Percentiles rank a stretch among this genome's conserved stretches.
phyloP scores from a whole-genome alignment of 2,797 vertebrate species.

The Gephyroberyx darwinii region DNA sequence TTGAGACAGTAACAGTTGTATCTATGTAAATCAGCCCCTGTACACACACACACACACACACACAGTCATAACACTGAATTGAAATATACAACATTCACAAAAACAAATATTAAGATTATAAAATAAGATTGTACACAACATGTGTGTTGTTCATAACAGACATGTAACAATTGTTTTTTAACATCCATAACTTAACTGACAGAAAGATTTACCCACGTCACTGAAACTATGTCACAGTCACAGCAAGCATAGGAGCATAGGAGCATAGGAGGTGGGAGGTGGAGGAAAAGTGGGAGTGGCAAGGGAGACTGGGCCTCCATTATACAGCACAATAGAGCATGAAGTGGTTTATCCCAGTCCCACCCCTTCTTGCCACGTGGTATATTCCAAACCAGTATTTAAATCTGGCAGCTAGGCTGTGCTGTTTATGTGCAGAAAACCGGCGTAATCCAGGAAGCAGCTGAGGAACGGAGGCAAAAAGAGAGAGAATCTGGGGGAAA shows the following conservation, averaged over 20 bases:
- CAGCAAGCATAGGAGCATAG: not conserved
- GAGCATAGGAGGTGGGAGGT: constrained; percentile 38
- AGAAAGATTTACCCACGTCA: constrained; percentile 14
- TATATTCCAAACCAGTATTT: constrained; percentile 77
- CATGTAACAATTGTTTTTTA: not conserved
- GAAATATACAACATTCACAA: not conserved
- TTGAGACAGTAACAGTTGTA: not conserved
- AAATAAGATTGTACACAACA: too few species aligned
- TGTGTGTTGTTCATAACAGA: not conserved
- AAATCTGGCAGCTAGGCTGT: constrained; percentile 73
- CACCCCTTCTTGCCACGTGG: constrained; percentile 73
- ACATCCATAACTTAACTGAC: not conserved
- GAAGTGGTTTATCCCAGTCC: constrained; percentile 57
- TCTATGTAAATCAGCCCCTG: not conserved
- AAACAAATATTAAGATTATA: not conserved
- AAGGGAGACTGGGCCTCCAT: constrained; percentile 50
- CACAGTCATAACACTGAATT: not conserved
- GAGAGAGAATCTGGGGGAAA: constrained; percentile 1
- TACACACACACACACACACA: not conserved
- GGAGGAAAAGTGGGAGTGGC: constrained; percentile 52
- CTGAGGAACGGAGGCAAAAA: constrained; percentile 47
- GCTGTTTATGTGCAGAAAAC: constrained; percentile 66
- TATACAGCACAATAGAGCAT: constrained; percentile 63
- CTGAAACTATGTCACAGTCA: not conserved
- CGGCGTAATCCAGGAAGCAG: constrained; percentile 72